Evolutionary conservation across 1,140 invertebrate species (phyloP), one percentile per base, ranked within the genome.

Genomic region (Meloidogyne exigua): DNA sequence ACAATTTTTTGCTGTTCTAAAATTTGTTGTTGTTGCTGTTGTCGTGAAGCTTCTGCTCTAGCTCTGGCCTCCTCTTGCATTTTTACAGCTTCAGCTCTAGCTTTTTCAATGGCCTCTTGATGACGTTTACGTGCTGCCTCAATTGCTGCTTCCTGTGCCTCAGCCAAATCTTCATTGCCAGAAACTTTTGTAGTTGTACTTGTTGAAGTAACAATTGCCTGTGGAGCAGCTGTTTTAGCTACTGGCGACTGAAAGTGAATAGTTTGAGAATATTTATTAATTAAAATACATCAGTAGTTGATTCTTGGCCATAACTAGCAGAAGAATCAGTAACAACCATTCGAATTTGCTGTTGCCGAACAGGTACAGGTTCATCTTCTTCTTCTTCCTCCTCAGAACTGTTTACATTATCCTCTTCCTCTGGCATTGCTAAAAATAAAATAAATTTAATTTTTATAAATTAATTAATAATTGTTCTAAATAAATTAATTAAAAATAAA

Each of bases 81-180:
- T 18, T 65, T 62, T 28, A 62, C n/a, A 25, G 72, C 72, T 21
- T 73, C 72, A 23, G 72, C 72, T 13, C 72, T 62, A 39, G 72
- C 57, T 39, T 73, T 73, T n/a, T 73, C 72, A 36, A 73, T 73
- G 13, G 72, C 72, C 57, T 73, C 72, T 39, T 73, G 72, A 28
- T 73, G 72, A 3, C 72, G 57, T 36, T 62, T 62, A 32, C 65
- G 62, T 36, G 72, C 72, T 21, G 42, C 72, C 23, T 73, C 72
- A 42, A 73, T 42, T 23, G 72, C 21, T 21, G 72, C 72, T 23
- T 73, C 57, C 26, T 73, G 72, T 32, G 72, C 72, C 0, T 62
- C 49, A 12, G 28, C 57, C 2, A 65, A 28, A 42, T 68, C 66
- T 21, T 32, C 66, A 18, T 68, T 42, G 0, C 66, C 66, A 18